Evolutionary conservation across 2,888 invertebrate species (phyloP).

Genomic region (Spisula subtruncata): DNA sequence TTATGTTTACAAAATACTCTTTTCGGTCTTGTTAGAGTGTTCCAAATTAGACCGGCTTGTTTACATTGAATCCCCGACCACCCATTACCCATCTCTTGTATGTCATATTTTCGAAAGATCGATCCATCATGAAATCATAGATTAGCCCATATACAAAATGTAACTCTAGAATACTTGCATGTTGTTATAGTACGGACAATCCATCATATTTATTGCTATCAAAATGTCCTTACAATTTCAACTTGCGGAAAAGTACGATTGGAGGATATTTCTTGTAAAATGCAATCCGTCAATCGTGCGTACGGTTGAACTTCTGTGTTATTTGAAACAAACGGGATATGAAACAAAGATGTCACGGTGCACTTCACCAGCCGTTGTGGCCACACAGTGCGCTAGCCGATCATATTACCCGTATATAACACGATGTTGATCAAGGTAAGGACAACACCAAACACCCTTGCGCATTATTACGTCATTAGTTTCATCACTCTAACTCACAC

Average conservation of each 20-base stretch:
- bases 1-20: constrained; percentile 67
- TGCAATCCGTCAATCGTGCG: background rate
- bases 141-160: constrained; percentile 47
- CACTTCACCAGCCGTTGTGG: background rate
- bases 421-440: too few relatives aligned
- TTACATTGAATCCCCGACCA: constrained; percentile 61
- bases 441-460: too few relatives aligned
- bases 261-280: background rate
- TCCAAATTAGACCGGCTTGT: constrained; percentile 55
- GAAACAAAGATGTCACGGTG: background rate
- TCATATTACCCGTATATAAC: too few relatives aligned
- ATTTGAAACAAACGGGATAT: background rate
- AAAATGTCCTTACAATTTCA: constrained; percentile 1
- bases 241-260: background rate
- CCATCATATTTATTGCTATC: constrained; percentile 5
- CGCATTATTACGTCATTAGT: too few relatives aligned
- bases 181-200: constrained; percentile 32
- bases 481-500: too few relatives aligned
- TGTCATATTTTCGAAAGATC: constrained; percentile 53
- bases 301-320: background rate
- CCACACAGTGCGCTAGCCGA: background rate
- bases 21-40: constrained; percentile 48
- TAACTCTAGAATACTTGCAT: constrained; percentile 24
- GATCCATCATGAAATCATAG: constrained; percentile 56
- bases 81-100: constrained; percentile 56